Percentiles rank a stretch among this genome's conserved stretches.
Evolutionary conservation across 2,113 vertebrate genomes (phyloP).

Genomic region (Ondatra zibethicus): DNA sequence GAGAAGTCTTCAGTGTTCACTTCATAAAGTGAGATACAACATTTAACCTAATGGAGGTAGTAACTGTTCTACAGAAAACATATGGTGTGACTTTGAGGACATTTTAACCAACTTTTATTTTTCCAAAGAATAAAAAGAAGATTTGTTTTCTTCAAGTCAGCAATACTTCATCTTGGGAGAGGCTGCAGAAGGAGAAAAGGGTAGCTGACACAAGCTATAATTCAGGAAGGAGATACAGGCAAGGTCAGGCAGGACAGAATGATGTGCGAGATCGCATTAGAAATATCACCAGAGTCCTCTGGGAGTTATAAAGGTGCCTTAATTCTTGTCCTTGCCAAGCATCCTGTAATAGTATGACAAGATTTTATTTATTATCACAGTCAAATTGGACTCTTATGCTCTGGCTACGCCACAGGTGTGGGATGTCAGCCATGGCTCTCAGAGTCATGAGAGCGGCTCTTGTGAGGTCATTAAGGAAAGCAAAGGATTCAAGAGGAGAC

Average conservation of each 20-base stretch:
- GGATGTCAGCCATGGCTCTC: slow-evolving; percentile 2
- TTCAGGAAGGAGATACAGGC: slow-evolving; percentile 66
- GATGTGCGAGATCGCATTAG: slow-evolving; percentile 75
- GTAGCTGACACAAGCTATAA: slow-evolving; percentile 53
- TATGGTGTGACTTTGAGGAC: slow-evolving; percentile 51
- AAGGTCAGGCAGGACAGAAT: slow-evolving; percentile 79
- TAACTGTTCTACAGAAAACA: slow-evolving; percentile 61
- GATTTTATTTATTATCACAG: slow-evolving; percentile 80
- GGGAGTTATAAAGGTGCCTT: slow-evolving; percentile 77
- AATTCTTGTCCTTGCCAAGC: slow-evolving; percentile 80
- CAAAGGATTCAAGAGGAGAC: not conserved
- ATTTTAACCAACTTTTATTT: slow-evolving; percentile 52
- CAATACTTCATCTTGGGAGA: slow-evolving; percentile 64
- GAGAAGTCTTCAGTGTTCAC: not conserved
- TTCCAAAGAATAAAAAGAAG: not conserved
- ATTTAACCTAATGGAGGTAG: slow-evolving; percentile 46
- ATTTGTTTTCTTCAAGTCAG: slow-evolving; percentile 70
- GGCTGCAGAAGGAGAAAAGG: slow-evolving; percentile 38
- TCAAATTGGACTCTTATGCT: slow-evolving; percentile 60
- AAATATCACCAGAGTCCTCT: slow-evolving; percentile 77
- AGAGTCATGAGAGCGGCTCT: slow-evolving; percentile 27
- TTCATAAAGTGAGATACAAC: slow-evolving; percentile 36
- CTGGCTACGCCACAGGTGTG: slow-evolving; percentile 49
- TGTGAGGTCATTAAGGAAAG: slow-evolving; percentile 32
- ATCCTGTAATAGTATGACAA: slow-evolving; percentile 63